phyloP scores from a whole-genome alignment of 2,888 invertebrate genomes.

The Calliopum simillimum region DNA sequence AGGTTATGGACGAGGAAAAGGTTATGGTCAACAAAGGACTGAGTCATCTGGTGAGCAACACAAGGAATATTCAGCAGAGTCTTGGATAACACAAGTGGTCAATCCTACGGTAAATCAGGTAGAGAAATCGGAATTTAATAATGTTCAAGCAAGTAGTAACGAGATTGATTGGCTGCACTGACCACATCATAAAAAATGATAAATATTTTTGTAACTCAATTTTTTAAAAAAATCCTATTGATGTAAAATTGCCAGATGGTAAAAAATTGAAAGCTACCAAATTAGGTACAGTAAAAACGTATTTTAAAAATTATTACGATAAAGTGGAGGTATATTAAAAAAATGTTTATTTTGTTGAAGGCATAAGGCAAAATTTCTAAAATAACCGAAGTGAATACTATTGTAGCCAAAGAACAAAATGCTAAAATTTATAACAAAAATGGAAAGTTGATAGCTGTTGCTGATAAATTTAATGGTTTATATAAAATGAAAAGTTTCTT shows the following conservation, averaged over 20 bases:
- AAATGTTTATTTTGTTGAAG: constrained; percentile 18
- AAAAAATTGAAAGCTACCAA: constrained; percentile 14
- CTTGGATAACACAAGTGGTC: constrained; percentile 7
- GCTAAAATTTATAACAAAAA: constrained; percentile 23
- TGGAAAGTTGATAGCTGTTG: constrained; percentile 29
- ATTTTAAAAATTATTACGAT: background rate
- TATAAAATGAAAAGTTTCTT: constrained; percentile 34
- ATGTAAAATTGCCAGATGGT: constrained; percentile 3
- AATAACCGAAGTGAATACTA: constrained; percentile 24
- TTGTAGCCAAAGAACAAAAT: constrained; percentile 15
- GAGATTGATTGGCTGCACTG: constrained; percentile 5
- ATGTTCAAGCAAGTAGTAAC: background rate
- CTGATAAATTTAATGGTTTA: constrained; percentile 31
- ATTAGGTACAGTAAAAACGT: background rate
- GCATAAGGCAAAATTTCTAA: constrained; percentile 12
- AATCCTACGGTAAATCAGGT: background rate
- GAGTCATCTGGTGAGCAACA: background rate
- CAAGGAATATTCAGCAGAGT: background rate
- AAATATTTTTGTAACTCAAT: background rate
- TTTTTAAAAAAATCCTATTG: background rate
- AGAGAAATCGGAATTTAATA: too few relatives aligned
- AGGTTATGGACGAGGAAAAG: constrained; percentile 19
- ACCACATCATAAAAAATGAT: constrained; percentile 17
- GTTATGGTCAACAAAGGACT: background rate
- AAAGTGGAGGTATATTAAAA: background rate